phyloP scores from a whole-genome alignment of 2,888 invertebrate species.

The Sclerodermus sp. region DNA sequence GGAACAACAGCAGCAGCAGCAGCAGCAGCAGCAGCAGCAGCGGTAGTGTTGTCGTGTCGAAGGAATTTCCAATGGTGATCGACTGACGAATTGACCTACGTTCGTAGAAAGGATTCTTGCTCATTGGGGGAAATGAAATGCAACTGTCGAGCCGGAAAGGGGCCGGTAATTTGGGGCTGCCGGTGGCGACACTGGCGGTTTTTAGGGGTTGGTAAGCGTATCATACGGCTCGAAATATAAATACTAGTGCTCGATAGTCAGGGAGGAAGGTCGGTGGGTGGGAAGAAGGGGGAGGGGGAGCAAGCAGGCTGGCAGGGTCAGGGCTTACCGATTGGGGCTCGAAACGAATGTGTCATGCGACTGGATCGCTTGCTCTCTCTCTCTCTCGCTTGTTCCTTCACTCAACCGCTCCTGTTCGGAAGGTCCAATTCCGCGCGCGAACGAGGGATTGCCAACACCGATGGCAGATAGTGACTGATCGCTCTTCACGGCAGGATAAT shows the following conservation, averaged over 20 bases:
- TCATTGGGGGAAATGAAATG: slow-evolving; percentile 34
- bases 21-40: too few relatives aligned
- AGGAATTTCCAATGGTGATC: slow-evolving; percentile 28
- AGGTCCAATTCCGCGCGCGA: slow-evolving; percentile 16
- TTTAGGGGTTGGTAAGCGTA: slow-evolving; percentile 28
- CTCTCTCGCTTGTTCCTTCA: too few relatives aligned
- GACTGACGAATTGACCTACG: slow-evolving; percentile 23
- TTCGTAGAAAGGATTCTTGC: slow-evolving; percentile 32
- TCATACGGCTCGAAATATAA: slow-evolving; percentile 39
- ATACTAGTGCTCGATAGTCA: slow-evolving; percentile 22
- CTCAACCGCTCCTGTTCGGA: slow-evolving; percentile 19
- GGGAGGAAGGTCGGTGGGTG: slow-evolving; percentile 10
- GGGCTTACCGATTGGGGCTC: slow-evolving; percentile 25
- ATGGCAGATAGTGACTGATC: slow-evolving; percentile 40
- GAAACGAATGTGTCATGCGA: slow-evolving; percentile 39
- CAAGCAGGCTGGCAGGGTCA: too few relatives aligned
- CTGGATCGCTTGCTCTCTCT: slow-evolving; percentile 13
- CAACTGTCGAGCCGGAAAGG: slow-evolving; percentile 31
- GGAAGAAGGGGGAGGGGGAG: too few relatives aligned
- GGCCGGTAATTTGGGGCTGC: slow-evolving; percentile 1
- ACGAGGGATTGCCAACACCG: slow-evolving; percentile 27
- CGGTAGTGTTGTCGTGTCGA: slow-evolving; percentile 6
- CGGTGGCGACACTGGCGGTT: slow-evolving; percentile 14
- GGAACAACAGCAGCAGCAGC: too few relatives aligned
- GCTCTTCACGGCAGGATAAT: slow-evolving; percentile 35